phyloP scores from a whole-genome alignment of 2,888 invertebrate species.

The Apomyelois bistriatella region DNA sequence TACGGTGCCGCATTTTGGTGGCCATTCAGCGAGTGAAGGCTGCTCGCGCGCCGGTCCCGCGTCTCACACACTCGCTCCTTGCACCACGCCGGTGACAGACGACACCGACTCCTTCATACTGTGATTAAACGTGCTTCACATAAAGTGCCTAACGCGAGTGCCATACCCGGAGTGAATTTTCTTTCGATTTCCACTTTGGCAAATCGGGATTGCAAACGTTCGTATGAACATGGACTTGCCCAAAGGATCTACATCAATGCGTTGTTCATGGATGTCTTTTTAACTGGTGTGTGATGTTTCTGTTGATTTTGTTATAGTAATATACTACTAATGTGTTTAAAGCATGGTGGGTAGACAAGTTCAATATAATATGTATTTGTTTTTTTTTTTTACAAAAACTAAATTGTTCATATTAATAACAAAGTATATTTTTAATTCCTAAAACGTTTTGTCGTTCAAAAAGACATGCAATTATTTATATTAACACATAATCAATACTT shows the following conservation, averaged over 20 bases:
- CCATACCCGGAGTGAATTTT: conserved; percentile 24
- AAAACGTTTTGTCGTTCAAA: neutral
- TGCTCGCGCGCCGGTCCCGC: conserved; percentile 70
- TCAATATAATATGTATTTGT: too few relatives aligned
- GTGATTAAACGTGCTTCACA: conserved; percentile 42
- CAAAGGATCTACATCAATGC: conserved; percentile 74
- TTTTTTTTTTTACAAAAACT: too few relatives aligned
- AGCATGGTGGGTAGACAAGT: conserved; percentile 19
- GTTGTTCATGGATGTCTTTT: conserved; percentile 80
- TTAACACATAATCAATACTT: too few relatives aligned
- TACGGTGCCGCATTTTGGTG: conserved; percentile 76
- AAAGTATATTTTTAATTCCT: conserved; percentile 9
- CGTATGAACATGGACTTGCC: conserved; percentile 77
- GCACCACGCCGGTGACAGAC: conserved; percentile 58
- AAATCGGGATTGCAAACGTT: conserved; percentile 49
- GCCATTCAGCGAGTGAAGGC: conserved; percentile 77
- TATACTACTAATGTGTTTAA: conserved; percentile 7
- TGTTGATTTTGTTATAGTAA: conserved; percentile 33
- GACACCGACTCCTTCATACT: conserved; percentile 45
- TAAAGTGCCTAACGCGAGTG: conserved; percentile 51
- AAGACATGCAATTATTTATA: neutral
- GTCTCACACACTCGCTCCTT: conserved; percentile 57
- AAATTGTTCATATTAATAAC: too few relatives aligned
- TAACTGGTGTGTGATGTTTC: conserved; percentile 71
- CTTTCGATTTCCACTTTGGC: conserved; percentile 38